Conservation (phyloP, 2,113 vertebrate species). For the Oryzias curvinotus region DNA sequence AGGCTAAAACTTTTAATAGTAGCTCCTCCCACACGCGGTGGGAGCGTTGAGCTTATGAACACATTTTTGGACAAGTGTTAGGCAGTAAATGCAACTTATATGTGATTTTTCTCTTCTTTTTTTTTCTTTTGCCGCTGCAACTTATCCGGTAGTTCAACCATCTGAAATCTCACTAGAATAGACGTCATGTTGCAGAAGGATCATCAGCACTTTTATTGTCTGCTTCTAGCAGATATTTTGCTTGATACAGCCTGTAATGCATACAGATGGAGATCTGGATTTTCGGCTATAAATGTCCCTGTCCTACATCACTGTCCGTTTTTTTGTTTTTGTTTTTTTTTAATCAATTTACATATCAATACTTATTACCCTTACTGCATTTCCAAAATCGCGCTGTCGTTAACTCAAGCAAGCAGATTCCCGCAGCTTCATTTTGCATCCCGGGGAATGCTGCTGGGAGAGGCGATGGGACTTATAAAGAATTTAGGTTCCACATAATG, state of each 20-base stretch:
- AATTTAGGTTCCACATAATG: conserved; percentile 67
- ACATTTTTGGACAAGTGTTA: too few species aligned
- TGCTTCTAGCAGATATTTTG: conserved; percentile 20
- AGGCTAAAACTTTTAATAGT: too few species aligned
- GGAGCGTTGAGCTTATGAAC: too few species aligned
- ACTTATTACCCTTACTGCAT: conserved; percentile 67
- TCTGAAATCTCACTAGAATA: too few species aligned
- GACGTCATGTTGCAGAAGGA: conserved; percentile 28
- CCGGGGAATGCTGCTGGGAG: conserved; percentile 37
- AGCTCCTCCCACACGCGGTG: too few species aligned
- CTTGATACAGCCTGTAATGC: conserved; percentile 59
- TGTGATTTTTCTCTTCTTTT: too few species aligned
- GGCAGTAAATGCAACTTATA: too few species aligned
- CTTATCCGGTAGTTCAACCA: too few species aligned
- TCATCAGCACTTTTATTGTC: conserved; percentile 34
- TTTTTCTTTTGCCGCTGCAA: too few species aligned
- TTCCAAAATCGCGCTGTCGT: conserved; percentile 53
- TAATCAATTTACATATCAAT: conserved; percentile 53
- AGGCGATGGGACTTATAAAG: conserved; percentile 57
- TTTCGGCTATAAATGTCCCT: conserved; percentile 57
- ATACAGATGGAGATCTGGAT: conserved; percentile 46
- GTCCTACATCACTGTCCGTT: conserved; percentile 22
- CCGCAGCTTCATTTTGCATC: conserved; percentile 58
- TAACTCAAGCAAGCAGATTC: conserved; percentile 51
- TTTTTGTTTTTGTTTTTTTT: too few species aligned